These are phyloP conservation scores for Drosophila quinaria DNA, from an alignment of 2,888 invertebrate genomes.

Conservation along the genomic window DNA sequence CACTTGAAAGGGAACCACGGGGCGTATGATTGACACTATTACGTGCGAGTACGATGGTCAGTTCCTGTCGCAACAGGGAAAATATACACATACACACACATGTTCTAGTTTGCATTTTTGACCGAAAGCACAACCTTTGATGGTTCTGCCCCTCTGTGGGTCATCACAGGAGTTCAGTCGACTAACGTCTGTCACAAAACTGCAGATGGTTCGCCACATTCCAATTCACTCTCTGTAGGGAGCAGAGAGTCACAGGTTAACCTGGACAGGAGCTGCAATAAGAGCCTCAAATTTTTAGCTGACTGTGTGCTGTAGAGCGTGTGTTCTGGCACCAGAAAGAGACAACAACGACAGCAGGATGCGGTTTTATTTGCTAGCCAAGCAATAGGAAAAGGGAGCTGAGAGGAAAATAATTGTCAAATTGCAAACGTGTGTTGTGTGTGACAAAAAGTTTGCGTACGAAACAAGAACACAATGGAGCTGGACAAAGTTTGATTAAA, in stretches of 20 bases:
- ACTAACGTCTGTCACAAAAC: conserved; percentile 19
- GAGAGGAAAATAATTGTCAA: conserved; percentile 13
- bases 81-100: neutral
- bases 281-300: conserved; percentile 26
- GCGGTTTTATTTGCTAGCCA: conserved; percentile 28
- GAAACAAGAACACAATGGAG: conserved; percentile 27
- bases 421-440: conserved; percentile 27
- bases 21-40: conserved; percentile 9
- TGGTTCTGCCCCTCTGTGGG: neutral
- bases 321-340: conserved; percentile 7
- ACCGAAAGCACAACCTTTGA: conserved; percentile 9
- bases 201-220: neutral
- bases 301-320: conserved; percentile 30
- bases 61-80: conserved; percentile 12
- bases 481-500: conserved; percentile 48
- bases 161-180: conserved; percentile 14
- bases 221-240: neutral
- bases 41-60: too few relatives aligned
- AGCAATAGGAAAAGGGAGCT: neutral
- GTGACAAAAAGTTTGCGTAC: conserved; percentile 27
- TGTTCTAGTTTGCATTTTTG: conserved; percentile 13
- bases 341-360: conserved; percentile 13
- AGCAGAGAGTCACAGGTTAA: neutral
- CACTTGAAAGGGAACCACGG: neutral
- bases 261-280: conserved; percentile 5